Percentiles rank a stretch among this genome's conserved stretches.
phyloP scores from a whole-genome alignment of 2,888 invertebrate species.

The Hirtodrosophila confusa region DNA sequence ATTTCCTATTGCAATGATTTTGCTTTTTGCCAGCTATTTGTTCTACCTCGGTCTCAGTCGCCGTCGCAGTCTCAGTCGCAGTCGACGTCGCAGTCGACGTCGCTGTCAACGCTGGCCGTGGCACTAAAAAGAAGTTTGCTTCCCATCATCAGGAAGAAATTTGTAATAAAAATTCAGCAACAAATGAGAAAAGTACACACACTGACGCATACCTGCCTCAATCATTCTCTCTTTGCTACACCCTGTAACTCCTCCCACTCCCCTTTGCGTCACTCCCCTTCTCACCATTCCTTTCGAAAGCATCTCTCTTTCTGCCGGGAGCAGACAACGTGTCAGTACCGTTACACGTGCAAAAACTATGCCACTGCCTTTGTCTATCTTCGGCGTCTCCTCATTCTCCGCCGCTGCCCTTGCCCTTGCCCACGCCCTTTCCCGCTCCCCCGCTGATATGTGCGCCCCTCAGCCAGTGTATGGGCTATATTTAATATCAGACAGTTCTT shows the following conservation, averaged over 20 bases:
- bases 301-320: slow-evolving; percentile 5
- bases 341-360: slow-evolving; percentile 67
- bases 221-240: not conserved
- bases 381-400: slow-evolving; percentile 40
- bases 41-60: slow-evolving; percentile 45
- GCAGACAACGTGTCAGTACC: slow-evolving; percentile 54
- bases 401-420: slow-evolving; percentile 3
- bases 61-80: slow-evolving; percentile 4
- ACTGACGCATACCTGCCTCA: slow-evolving; percentile 15
- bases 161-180: slow-evolving; percentile 80
- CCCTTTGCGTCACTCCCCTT: not conserved
- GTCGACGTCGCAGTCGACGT: slow-evolving; percentile 3
- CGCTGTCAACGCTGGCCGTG: slow-evolving; percentile 11
- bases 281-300: too few relatives aligned
- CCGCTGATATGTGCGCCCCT: not conserved
- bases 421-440: not conserved
- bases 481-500: slow-evolving; percentile 46
- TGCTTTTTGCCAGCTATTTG: slow-evolving; percentile 63
- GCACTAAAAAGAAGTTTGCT: slow-evolving; percentile 37
- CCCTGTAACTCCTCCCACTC: not conserved
- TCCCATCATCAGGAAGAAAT: slow-evolving; percentile 71
- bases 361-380: slow-evolving; percentile 58
- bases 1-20: slow-evolving; percentile 81
- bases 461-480: slow-evolving; percentile 23
- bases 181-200: slow-evolving; percentile 73